Evolutionary conservation across 92 coral and sea anemone genomes (phyloP).

Genomic region (Galaxea fascicularis): DNA sequence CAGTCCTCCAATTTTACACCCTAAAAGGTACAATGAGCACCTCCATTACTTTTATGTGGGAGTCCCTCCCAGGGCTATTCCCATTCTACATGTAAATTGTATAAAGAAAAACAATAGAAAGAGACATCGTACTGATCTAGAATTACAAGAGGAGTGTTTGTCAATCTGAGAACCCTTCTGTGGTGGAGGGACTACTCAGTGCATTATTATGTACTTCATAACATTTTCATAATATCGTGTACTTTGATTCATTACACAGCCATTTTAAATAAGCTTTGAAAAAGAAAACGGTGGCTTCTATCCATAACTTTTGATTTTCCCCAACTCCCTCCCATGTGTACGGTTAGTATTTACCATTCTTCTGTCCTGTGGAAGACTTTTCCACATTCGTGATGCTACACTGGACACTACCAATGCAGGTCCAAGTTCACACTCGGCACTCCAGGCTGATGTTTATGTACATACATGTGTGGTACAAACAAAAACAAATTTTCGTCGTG

Average conservation of each 20-base stretch:
- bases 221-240: not conserved
- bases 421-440: slow-evolving; percentile 5
- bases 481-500: slow-evolving; percentile 7
- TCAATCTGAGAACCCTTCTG: not conserved
- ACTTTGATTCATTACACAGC: slow-evolving; percentile 7
- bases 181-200: slow-evolving; percentile 11
- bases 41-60: no score
- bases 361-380: slow-evolving; percentile 33
- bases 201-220: no score
- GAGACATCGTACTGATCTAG: no score
- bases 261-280: slow-evolving; percentile 10
- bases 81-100: no score
- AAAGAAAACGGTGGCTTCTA: slow-evolving; percentile 7
- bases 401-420: slow-evolving; percentile 46
- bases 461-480: slow-evolving; percentile 5
- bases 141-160: no score
- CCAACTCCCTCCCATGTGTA: slow-evolving; percentile 9
- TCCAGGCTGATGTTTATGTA: slow-evolving; percentile 14
- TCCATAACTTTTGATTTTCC: slow-evolving; percentile 19
- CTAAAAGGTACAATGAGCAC: no score
- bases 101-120: no score
- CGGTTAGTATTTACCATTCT: slow-evolving; percentile 49
- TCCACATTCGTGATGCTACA: slow-evolving; percentile 53
- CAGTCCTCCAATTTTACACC: no score
- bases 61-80: no score